Percentiles rank a stretch among this genome's conserved stretches.
phyloP scores from a whole-genome alignment of 2,113 vertebrate species.

The Sceloporus undulatus region DNA sequence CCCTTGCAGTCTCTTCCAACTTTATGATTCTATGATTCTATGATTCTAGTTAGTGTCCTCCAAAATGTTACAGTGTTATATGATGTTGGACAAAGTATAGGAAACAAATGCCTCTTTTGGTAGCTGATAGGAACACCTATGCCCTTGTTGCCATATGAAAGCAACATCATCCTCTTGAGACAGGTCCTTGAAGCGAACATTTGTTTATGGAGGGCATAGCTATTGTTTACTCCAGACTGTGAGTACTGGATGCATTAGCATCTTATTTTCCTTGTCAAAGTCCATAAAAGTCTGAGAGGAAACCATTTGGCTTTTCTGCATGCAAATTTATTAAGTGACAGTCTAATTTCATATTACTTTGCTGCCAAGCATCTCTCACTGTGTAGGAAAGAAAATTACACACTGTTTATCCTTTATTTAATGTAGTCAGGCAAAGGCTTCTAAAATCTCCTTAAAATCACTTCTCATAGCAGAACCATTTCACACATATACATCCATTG shows the following conservation, averaged over 20 bases:
- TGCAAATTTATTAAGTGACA: conserved; percentile 55
- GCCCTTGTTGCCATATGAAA: neutral
- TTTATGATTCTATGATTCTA: too few relatives aligned
- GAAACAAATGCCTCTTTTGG: neutral
- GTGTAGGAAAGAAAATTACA: conserved; percentile 46
- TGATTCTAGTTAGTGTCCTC: neutral
- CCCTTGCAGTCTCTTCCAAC: too few relatives aligned
- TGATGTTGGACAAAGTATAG: neutral
- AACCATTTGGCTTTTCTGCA: conserved; percentile 55
- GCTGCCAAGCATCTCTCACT: conserved; percentile 54
- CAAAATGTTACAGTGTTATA: neutral
- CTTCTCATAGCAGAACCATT: neutral
- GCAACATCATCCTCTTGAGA: conserved; percentile 17
- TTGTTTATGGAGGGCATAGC: conserved; percentile 30
- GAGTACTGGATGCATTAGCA: conserved; percentile 47
- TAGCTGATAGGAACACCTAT: neutral
- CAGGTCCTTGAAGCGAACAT: conserved; percentile 2
- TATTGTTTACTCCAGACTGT: conserved; percentile 19
- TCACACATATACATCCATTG: neutral
- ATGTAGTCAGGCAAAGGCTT: neutral
- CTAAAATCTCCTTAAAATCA: neutral
- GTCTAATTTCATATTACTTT: conserved; percentile 54
- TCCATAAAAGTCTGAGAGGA: conserved; percentile 48
- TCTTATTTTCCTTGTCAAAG: conserved; percentile 62
- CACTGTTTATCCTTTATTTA: conserved; percentile 23